Evolutionary conservation across 2,797 vertebrate genomes (phyloP), one percentile per base, ranked within the genome.

Genomic region (Parauchenoglanis ngamensis): DNA sequence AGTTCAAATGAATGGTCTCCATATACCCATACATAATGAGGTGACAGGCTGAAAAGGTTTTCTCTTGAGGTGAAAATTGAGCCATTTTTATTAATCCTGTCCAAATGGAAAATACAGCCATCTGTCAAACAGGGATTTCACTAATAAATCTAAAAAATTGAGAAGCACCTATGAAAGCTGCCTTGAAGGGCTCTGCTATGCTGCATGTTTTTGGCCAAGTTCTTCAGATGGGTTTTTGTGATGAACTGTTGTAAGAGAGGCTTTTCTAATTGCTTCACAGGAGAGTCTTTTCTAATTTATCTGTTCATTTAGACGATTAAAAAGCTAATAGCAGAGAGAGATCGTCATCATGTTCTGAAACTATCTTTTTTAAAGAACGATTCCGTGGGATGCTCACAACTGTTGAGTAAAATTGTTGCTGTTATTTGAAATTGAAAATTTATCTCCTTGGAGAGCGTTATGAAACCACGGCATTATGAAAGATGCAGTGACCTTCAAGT

Each of bases 1-100:
- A 23, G 7, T 10, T 79, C 44, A 80, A 61, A 44, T 44, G 77
- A 40, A 44, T 23, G 35, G 21, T n/a, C 54, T 80, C 78, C 23
- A 25, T 61, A 40, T 61, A 61, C 31, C 23, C 40, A 61, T 63
- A 59, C 0, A 12, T 23, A 40, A 57, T 57, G 46, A 44, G 77
- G 35, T 75, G 56, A 57, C 12, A 25, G 86, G 23, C 84, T 81
- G 84, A 17, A 83, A 52, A 56, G 40, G 56, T 25, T 78, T 57
- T 85, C 86, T 44, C 23, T 81, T 52, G 76, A 83, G 80, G 63
- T 80, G 83, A 83, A 84, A 49, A 77, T 72, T 76, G 54, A 85
- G 67, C 54, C 65, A 35, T 81, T 85, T 59, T 86, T 86, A 83
- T 90, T 90, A 88, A 88, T 87, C 89, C 23, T 87, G 84, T 88